Conservation (phyloP, 2,113 vertebrate genomes). For the Orthonyx spaldingii region DNA sequence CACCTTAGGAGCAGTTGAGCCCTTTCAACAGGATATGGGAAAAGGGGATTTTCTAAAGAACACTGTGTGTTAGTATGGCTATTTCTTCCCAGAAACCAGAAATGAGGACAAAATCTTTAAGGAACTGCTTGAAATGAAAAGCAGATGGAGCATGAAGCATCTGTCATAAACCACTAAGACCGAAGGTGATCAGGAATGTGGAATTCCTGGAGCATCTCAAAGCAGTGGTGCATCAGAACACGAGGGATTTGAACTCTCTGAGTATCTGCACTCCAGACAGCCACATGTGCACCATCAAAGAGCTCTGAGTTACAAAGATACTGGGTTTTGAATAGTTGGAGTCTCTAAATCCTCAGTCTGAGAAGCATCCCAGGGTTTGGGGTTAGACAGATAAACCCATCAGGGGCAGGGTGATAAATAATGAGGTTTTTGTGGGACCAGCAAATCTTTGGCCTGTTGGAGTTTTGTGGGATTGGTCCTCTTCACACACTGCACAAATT, state of each 20-base stretch:
- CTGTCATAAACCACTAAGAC: neutral
- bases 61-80: neutral
- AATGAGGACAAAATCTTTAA: neutral
- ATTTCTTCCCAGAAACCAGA: neutral
- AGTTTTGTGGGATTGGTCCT: neutral
- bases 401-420: neutral
- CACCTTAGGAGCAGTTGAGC: neutral
- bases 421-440: neutral
- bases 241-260: neutral
- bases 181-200: conserved; percentile 21
- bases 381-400: neutral
- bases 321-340: neutral
- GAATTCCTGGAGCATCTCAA: conserved; percentile 41
- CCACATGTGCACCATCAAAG: conserved; percentile 10
- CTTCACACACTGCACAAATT: neutral
- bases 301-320: neutral
- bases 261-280: neutral
- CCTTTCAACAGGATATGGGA: neutral
- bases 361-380: neutral
- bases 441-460: neutral
- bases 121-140: neutral
- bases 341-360: neutral
- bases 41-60: neutral
- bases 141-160: conserved; percentile 21
- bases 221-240: neutral